These are phyloP conservation scores for Heliconius ethilla DNA, from an alignment of 2,888 invertebrate genomes.

Conservation along the genomic window DNA sequence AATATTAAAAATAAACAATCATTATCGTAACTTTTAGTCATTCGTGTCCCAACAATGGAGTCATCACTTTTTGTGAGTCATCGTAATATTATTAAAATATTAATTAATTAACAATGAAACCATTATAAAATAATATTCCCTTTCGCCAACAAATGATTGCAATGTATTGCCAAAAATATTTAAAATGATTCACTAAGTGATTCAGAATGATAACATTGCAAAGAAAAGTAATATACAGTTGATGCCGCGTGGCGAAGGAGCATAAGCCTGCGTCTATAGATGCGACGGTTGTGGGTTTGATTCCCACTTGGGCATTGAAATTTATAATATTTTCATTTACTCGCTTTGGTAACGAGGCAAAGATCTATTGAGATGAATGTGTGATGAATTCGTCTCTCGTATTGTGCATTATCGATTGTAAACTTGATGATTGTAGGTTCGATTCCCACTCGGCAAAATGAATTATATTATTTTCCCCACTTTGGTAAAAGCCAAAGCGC, in stretches of 20 bases:
- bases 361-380: too few relatives aligned
- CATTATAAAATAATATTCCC: not conserved
- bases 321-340: too few relatives aligned
- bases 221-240: not conserved
- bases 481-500: not conserved
- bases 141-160: not conserved
- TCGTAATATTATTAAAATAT: not conserved
- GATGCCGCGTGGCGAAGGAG: too few relatives aligned
- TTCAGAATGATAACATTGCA: not conserved
- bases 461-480: not conserved
- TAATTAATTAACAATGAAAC: not conserved
- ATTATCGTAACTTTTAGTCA: conserved; percentile 1
- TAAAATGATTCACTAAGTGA: not conserved
- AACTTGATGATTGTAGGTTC: not conserved
- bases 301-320: not conserved
- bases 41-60: not conserved
- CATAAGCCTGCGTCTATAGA: too few relatives aligned
- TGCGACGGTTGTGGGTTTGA: not conserved
- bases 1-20: not conserved
- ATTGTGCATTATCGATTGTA: too few relatives aligned
- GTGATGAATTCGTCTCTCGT: too few relatives aligned
- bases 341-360: too few relatives aligned
- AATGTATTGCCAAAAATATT: conserved; percentile 3
- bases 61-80: conserved; percentile 16
- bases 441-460: not conserved